phyloP scores from a whole-genome alignment of 2,888 invertebrate genomes.

The Autographa gamma region DNA sequence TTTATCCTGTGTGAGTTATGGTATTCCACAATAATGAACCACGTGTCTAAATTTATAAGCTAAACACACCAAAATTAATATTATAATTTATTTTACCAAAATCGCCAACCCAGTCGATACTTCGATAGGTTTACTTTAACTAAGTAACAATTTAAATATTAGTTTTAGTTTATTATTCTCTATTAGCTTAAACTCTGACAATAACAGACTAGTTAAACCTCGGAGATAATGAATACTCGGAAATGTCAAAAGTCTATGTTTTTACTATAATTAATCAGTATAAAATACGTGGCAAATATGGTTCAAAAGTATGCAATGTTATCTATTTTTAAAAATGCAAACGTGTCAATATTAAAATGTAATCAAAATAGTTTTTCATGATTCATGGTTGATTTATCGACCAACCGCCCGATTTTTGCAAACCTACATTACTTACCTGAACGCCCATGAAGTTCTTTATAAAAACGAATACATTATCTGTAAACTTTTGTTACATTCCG shows the following conservation, averaged over 20 bases:
- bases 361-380: no score
- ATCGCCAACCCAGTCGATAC: not conserved
- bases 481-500: not conserved
- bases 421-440: no score
- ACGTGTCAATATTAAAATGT: no score
- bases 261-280: not conserved
- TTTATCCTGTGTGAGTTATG: not conserved
- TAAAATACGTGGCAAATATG: not conserved
- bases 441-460: no score
- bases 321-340: no score
- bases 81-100: not conserved
- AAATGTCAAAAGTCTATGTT: not conserved
- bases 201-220: conserved; percentile 18
- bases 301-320: no score
- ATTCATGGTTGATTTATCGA: no score
- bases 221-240: not conserved
- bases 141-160: conserved; percentile 38
- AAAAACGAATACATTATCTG: not conserved
- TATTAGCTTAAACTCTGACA: conserved; percentile 65
- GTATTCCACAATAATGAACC: not conserved
- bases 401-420: no score
- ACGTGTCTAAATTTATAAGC: not conserved
- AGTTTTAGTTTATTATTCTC: conserved; percentile 58
- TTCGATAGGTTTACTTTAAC: conserved; percentile 17
- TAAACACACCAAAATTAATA: not conserved